Evolutionary conservation across 2,113 vertebrate species (phyloP).

Genomic region (Motacilla tschutschensis): DNA sequence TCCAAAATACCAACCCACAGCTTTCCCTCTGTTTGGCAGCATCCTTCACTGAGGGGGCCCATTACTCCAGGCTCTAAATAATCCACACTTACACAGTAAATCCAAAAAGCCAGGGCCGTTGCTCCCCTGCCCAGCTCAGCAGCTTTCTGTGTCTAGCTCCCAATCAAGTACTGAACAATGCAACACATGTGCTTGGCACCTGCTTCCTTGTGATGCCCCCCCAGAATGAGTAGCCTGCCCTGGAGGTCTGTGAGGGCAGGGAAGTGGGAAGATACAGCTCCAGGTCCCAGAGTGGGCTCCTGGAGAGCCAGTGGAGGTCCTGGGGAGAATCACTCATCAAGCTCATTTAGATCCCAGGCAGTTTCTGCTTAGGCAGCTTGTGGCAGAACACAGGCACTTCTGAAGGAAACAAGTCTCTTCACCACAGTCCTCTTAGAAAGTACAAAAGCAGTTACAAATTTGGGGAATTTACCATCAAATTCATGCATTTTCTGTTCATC

Average conservation of each 20-base stretch:
- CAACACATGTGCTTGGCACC: neutral
- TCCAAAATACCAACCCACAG: neutral
- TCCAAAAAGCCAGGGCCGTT: rapidly evolving
- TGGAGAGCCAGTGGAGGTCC: neutral
- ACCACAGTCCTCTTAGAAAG: neutral
- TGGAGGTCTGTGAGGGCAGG: rapidly evolving
- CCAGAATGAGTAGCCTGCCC: neutral
- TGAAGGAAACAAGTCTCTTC: neutral
- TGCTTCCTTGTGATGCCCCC: neutral
- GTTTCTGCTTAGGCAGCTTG: neutral
- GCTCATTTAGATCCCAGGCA: neutral
- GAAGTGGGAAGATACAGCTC: neutral
- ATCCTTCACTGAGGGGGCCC: neutral
- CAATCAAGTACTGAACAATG: rapidly evolving
- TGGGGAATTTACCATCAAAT: neutral
- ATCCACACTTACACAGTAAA: neutral
- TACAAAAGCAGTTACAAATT: neutral
- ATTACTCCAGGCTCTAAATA: neutral
- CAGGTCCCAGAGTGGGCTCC: neutral
- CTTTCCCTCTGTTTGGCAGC: neutral
- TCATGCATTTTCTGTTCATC: neutral
- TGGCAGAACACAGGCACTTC: neutral
- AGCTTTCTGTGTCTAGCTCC: neutral
- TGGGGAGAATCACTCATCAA: neutral
- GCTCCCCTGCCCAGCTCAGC: neutral